Conservation (phyloP, 1,140 invertebrate species). For the Eubasilissa regina region DNA sequence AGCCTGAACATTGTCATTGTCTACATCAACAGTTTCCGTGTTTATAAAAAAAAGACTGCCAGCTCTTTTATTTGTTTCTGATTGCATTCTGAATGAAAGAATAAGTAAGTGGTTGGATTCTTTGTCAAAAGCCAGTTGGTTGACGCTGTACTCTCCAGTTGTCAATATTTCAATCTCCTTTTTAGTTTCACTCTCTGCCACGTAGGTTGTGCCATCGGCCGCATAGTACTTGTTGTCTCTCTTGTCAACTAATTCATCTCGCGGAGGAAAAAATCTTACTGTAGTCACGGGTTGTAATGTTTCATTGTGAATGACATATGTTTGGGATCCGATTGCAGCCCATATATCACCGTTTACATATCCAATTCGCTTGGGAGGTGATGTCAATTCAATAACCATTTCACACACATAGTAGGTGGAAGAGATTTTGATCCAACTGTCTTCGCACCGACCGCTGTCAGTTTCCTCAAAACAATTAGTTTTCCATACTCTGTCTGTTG, state of each 20-base stretch:
- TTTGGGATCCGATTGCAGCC: neutral
- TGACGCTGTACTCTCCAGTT: slow-evolving; percentile 24
- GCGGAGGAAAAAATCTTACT: neutral
- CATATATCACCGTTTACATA: slow-evolving; percentile 7
- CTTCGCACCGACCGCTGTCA: neutral
- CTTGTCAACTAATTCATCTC: slow-evolving; percentile 9
- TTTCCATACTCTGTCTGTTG: neutral
- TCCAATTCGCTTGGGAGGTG: slow-evolving; percentile 24
- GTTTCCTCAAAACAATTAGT: neutral
- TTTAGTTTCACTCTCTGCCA: neutral
- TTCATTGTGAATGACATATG: neutral
- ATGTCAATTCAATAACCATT: neutral
- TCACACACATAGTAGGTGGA: neutral
- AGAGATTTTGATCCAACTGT: neutral
- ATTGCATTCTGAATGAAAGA: neutral
- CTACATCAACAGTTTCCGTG: neutral
- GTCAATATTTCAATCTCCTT: slow-evolving; percentile 32
- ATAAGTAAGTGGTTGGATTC: slow-evolving; percentile 17
- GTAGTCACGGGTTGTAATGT: too few relatives aligned
- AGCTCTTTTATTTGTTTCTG: neutral
- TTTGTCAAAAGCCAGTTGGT: slow-evolving; percentile 12
- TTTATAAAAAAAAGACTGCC: slow-evolving; percentile 6
- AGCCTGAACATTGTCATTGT: slow-evolving; percentile 8
- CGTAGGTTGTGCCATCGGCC: slow-evolving; percentile 4
- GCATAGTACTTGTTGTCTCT: slow-evolving; percentile 12